Percentiles rank a stretch among this genome's conserved stretches.
Evolutionary conservation across 2,888 invertebrate species (phyloP).

Genomic region (Mythimna loreyi): DNA sequence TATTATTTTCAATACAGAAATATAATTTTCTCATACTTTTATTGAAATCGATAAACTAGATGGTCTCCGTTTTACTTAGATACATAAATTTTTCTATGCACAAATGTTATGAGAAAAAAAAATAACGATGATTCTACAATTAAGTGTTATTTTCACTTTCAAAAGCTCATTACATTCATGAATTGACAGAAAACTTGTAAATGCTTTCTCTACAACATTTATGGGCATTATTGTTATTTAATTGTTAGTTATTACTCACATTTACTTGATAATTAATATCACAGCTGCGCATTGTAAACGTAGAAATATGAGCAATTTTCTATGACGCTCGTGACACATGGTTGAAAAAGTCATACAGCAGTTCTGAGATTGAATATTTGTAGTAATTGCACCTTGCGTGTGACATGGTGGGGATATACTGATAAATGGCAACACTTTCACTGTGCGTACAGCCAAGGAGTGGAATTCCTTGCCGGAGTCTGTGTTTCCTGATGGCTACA

Average conservation of each 20-base stretch:
- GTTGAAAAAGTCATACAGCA: neutral
- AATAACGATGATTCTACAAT: neutral
- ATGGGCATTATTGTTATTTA: constrained; percentile 60
- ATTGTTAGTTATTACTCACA: constrained; percentile 64
- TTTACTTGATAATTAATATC: constrained; percentile 63
- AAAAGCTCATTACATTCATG: constrained; percentile 26
- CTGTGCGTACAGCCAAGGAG: too few relatives aligned
- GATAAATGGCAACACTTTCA: too few relatives aligned
- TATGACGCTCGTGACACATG: constrained; percentile 31
- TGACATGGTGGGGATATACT: too few relatives aligned
- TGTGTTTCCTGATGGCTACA: too few relatives aligned
- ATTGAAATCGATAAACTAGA: neutral
- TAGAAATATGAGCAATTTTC: constrained; percentile 66
- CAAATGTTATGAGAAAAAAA: neutral
- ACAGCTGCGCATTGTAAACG: constrained; percentile 54
- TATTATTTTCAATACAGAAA: too few relatives aligned
- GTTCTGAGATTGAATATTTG: neutral
- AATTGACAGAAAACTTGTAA: constrained; percentile 29
- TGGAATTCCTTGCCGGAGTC: too few relatives aligned
- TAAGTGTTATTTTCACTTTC: constrained; percentile 28
- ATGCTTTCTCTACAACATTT: constrained; percentile 32
- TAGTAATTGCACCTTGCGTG: neutral
- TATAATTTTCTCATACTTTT: too few relatives aligned
- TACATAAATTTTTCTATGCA: neutral
- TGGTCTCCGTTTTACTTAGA: too few relatives aligned